Base-by-base conservation (phyloP, 2,797 vertebrate genomes). In the Miichthys miiuy region DNA sequence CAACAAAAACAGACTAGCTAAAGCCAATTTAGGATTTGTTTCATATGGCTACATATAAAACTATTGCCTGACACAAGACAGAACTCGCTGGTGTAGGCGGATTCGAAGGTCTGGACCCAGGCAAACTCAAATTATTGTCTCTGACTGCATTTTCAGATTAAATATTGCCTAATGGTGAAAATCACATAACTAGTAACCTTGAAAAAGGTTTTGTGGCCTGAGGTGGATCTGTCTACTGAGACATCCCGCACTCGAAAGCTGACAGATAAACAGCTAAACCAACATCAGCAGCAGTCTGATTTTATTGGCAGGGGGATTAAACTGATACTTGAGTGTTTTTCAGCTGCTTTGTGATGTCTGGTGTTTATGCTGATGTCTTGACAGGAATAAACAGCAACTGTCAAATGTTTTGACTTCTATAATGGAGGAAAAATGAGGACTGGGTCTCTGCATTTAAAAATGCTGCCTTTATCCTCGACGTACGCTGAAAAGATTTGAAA, bases 301-400 rank as follows among this genome's bases (percentile, higher is more conserved):
- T 61, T 23, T 17, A 50, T 6, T 14, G 8, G 5, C 30, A 44
- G 48, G 14, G 51, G 20, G 41, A 48, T 46, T 17, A 57, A 48
- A 55, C 52, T 4, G 5, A 55, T 20, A 12, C 6, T 23, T 14
- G 17, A 46, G 52, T 18, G 12, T 54, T 51, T 47, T 72, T 11
- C 10, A 52, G 27, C 34, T 5, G 16, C 30, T 6, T 38, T 65
- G 21, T 56, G 17, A n/a, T 54, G 66, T 56, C 20, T 16, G 1
- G 16, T 47, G 25, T 75, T 76, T 27, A 52, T 65, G 47, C 54
- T 76, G 72, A 83, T 74, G 38, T 54, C 25, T 62, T 63, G 55
- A 54, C 25, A 21, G 46, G 30, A 72, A 68, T 58, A 69, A 68
- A 75, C 48, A 72, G 17, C 8, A 30, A 52, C 50, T 38, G 52